A percentile compares a stretch with the other conserved stretches of the same genome.
Conservation (phyloP, 2,888 invertebrate genomes). For the Adela reaumurella region DNA sequence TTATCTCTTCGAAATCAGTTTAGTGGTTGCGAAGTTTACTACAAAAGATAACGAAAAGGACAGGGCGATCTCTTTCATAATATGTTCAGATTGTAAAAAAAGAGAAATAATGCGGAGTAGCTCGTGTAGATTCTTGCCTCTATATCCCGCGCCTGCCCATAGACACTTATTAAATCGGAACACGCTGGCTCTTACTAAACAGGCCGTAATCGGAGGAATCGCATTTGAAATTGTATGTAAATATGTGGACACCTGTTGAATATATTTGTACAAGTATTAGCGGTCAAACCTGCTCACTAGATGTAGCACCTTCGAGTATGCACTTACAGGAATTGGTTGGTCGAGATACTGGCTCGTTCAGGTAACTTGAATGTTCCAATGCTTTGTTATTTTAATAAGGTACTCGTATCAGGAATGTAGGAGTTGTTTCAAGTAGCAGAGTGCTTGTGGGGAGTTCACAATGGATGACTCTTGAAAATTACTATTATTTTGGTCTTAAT, state of each 20-base stretch:
- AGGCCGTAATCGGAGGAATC: slow-evolving; percentile 32
- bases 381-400: neutral
- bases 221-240: slow-evolving; percentile 52
- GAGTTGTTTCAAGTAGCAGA: no score
- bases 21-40: no score
- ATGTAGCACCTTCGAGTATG: neutral
- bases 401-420: neutral
- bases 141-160: neutral
- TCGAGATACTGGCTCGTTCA: neutral
- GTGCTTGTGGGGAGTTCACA: no score
- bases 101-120: no score
- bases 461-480: no score
- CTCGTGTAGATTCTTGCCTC: no score
- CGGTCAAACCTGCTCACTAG: neutral
- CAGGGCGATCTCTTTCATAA: no score
- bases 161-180: slow-evolving; percentile 20
- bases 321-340: neutral
- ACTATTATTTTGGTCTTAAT: no score
- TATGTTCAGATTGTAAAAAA: no score
- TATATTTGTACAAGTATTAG: slow-evolving; percentile 30
- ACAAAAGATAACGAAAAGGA: no score
- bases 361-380: neutral
- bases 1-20: no score
- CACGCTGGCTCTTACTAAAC: slow-evolving; percentile 32
- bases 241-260: slow-evolving; percentile 52